Evolutionary conservation across 2,888 invertebrate species (phyloP), one percentile per base, ranked within the genome.

Genomic region (Argynnis bischoffii): DNA sequence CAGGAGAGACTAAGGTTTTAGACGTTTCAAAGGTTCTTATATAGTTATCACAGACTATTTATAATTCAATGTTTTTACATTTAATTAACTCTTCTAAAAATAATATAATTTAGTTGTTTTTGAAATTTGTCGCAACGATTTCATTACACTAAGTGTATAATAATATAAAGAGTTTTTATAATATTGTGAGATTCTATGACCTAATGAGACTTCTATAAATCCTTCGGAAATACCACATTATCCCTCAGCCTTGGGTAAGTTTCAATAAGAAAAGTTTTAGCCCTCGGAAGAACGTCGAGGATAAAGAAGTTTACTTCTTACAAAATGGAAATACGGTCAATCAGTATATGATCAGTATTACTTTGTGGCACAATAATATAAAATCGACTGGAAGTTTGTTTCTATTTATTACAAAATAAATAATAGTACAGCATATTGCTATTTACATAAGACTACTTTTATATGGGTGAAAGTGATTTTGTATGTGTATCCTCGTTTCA

Each of bases 91-190:
- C 26, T 18, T 2, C n/a, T 55, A 41, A 15, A 57, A 14, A 46
- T 18, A 59, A 5, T 21, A 47, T 8, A 13, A 59, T 14, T 26
- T 26, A 26, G 16, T 59, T 48, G 26, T 48, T 47, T 47, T 21
- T 21, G 4, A 59, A 55, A 64, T 64, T 66, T 79, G 78, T 78
- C 79, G 81, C 57, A 66, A 57, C 46, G 35, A 6, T 35, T 35
- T 8, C 35, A 35, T 8, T 35, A 35, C 1, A 35, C 55, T 55
- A 51, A 61, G 14, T 51, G 18, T 15, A 18, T 11, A 21, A 61
- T 41, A 50, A 51, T 41, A 61, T 53, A 53, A 61, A 35, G 35
- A 41, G 50, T 61, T 61, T 51, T 61, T 18, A 61, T 41, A 61
- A 55, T 55, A 55, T 60, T 55, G 35, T 55, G 50, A 55, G 55